These are phyloP conservation scores for Anticlea derivata DNA, from an alignment of 2,888 invertebrate genomes.

Conservation along the genomic window DNA sequence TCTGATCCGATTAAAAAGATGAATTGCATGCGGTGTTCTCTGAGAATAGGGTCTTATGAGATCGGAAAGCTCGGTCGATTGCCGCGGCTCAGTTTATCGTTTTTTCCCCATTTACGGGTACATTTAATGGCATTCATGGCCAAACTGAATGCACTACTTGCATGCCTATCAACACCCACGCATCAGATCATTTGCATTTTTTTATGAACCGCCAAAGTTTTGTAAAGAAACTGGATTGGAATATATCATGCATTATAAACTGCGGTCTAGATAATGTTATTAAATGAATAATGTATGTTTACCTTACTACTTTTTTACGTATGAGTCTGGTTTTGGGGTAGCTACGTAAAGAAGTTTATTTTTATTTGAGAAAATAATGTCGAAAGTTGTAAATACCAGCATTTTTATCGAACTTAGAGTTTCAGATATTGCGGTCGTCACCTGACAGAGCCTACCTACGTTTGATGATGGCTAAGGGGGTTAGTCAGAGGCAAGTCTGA, in stretches of 20 bases:
- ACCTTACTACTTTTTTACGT: too few species aligned
- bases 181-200: slow-evolving; percentile 8
- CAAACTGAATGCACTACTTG: slow-evolving; percentile 21
- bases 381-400: too few species aligned
- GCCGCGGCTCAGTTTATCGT: slow-evolving; percentile 35
- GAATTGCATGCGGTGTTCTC: too few species aligned
- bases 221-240: slow-evolving; percentile 5
- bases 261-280: slow-evolving; percentile 9
- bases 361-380: too few species aligned
- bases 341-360: too few species aligned
- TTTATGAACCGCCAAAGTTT: slow-evolving; percentile 6
- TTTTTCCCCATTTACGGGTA: slow-evolving; percentile 30
- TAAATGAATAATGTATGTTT: too few species aligned
- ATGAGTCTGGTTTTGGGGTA: too few species aligned
- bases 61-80: slow-evolving; percentile 27
- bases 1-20: too few species aligned
- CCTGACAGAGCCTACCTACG: too few species aligned
- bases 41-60: neutral
- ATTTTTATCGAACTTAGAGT: too few species aligned
- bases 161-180: slow-evolving; percentile 13
- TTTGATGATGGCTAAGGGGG: too few species aligned
- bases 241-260: slow-evolving; percentile 5
- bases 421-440: neutral
- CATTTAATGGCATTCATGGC: slow-evolving; percentile 11
- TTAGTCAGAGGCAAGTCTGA: too few species aligned